Base-by-base conservation (phyloP, 1,140 invertebrate genomes). In the Bombus superbus region DNA sequence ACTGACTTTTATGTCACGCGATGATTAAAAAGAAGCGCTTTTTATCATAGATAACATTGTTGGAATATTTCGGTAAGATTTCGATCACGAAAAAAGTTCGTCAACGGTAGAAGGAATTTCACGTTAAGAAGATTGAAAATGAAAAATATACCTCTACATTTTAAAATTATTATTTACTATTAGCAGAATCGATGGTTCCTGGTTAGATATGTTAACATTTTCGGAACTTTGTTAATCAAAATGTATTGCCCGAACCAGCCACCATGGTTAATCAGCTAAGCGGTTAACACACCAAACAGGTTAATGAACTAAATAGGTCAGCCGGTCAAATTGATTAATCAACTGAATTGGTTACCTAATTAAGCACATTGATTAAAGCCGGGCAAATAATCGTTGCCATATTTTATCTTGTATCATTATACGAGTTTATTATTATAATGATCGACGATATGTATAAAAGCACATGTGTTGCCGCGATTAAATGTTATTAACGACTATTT, bases 301-400 rank as follows among this genome's bases (percentile, higher is more conserved):
- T 78, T 84, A 84, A 84, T 72, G 82, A 59, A 71, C 75, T 84
- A 59, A 71, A 78, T 32, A 71, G 82, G 66, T 84, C 82, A 84
- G n/a, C 82, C 38, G 82, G 53, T 79, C 64, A 72, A 79, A 77
- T 77, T 79, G 82, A 84, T 84, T 84, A 84, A 84, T 79, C 82
- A 71, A 69, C 82, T 72, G 66, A 84, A 78, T 62, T 59, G 74
- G 25, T 79, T 84, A 71, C 66, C 64, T 84, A 84, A 84, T 84
- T 84, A 84, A 78, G 47, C 66, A 79, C 47, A 53, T 64, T 83
- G 81, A 68, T 83, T 78, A 79, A 78, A 79, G 15, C 32, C 13
- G 6, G 15, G 42, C 47, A 78, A 79, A 78, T 69, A 66, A 84
- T 78, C 40, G 11, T 6, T 15, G 6, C 1, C 44, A 71, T 69